A percentile compares a stretch with the other conserved stretches of the same genome.
Conservation (phyloP, 23 tunicate species). For the Ciona savignyi region DNA sequence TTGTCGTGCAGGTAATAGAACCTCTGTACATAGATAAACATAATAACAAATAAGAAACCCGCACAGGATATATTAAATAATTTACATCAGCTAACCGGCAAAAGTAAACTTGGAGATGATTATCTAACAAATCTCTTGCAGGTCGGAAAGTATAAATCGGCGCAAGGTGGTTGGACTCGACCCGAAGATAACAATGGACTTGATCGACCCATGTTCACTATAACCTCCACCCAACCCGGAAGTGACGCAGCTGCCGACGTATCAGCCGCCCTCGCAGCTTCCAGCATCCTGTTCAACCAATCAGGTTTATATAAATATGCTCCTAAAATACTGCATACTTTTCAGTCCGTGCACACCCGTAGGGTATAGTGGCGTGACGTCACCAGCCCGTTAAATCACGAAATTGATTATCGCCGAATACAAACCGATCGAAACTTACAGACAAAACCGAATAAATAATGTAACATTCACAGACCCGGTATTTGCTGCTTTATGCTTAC, state of each 20-base stretch:
- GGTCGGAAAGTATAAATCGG: slow-evolving; percentile 53
- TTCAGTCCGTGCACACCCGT: neutral
- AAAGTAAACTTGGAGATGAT: no score
- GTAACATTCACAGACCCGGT: slow-evolving; percentile 17
- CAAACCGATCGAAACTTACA: no score
- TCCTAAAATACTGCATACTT: no score
- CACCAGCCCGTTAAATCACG: neutral
- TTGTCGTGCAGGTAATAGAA: slow-evolving; percentile 72
- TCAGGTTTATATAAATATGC: no score
- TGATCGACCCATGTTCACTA: slow-evolving; percentile 21
- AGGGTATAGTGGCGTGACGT: neutral
- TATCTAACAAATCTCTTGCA: no score
- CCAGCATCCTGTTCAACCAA: slow-evolving; percentile 44
- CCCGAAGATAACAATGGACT: slow-evolving; percentile 35
- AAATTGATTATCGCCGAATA: no score
- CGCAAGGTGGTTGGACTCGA: slow-evolving; percentile 33
- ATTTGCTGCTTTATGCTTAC: neutral
- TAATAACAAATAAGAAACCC: no score
- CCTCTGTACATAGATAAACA: neutral
- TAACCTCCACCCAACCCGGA: slow-evolving; percentile 32
- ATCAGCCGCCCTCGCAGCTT: slow-evolving; percentile 81
- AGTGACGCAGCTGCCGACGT: slow-evolving; percentile 72
- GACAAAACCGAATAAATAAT: no score
- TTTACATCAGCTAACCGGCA: no score
- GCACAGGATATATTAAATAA: no score